Evolutionary conservation across 2,113 vertebrate genomes (phyloP).

Genomic region (Bujurquina vittata): DNA sequence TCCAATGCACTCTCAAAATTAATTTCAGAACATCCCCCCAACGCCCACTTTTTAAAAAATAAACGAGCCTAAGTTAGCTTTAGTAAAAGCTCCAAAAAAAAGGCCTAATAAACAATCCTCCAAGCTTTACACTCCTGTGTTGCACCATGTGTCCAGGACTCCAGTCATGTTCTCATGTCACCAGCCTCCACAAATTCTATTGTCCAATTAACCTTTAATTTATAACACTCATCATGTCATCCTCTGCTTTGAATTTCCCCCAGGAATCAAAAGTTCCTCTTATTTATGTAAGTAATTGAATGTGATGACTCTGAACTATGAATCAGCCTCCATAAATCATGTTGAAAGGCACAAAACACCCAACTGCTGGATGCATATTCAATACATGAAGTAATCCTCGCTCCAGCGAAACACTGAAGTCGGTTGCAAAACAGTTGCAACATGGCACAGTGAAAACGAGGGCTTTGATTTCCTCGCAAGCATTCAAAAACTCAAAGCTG

Average conservation of each 20-base stretch:
- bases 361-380: slow-evolving; percentile 7
- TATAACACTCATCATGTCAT: not conserved
- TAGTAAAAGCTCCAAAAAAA: not conserved
- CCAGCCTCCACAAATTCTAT: not conserved
- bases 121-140: too few relatives aligned
- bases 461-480: slow-evolving; percentile 17
- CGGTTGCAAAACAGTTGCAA: slow-evolving; percentile 35
- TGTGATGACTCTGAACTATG: slow-evolving; percentile 6
- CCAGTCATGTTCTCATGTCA: too few relatives aligned
- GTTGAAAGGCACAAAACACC: not conserved
- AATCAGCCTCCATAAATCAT: slow-evolving; percentile 12
- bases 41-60: not conserved
- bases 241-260: not conserved
- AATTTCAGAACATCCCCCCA: not conserved
- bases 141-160: too few relatives aligned
- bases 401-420: not conserved
- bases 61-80: not conserved
- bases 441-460: slow-evolving; percentile 39
- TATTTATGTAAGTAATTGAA: not conserved
- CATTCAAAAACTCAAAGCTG: slow-evolving; percentile 13
- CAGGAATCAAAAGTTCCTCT: not conserved
- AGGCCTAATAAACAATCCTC: not conserved
- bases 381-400: slow-evolving; percentile 17
- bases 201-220: slow-evolving; percentile 16
- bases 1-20: not conserved